These are phyloP conservation scores for Oligia fasciuncula DNA, from an alignment of 2,888 invertebrate genomes.

Conservation along the genomic window DNA sequence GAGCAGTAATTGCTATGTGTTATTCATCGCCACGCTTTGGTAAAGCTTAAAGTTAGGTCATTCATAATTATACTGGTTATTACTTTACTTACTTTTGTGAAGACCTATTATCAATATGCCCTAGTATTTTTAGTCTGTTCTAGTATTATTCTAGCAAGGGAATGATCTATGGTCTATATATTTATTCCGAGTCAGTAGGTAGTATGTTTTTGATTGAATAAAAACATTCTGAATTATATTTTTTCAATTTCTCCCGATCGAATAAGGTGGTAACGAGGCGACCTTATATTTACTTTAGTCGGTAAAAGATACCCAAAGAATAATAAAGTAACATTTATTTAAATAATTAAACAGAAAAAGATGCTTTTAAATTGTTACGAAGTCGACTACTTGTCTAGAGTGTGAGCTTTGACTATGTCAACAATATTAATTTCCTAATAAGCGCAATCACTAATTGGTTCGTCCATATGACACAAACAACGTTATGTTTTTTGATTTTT, in stretches of 20 bases:
- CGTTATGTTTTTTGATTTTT: not conserved
- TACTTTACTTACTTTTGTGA: not conserved
- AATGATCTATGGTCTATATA: not conserved
- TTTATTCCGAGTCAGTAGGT: not conserved
- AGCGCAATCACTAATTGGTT: not conserved
- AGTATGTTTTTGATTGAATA: not conserved
- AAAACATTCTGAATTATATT: not conserved
- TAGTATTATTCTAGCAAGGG: not conserved
- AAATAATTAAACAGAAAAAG: not conserved
- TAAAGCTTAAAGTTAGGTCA: slow-evolving; percentile 14
- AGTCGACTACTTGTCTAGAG: not conserved
- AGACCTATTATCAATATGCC: not conserved
- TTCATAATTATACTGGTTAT: slow-evolving; percentile 7
- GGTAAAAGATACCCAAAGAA: not conserved
- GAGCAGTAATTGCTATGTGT: slow-evolving; percentile 44
- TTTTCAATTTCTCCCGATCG: not conserved
- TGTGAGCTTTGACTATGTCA: not conserved
- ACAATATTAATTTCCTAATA: not conserved
- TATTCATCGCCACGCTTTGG: slow-evolving; percentile 20
- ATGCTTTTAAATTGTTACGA: not conserved
- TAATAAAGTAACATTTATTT: not conserved
- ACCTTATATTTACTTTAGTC: no score
- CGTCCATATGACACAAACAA: not conserved
- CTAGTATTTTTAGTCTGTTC: not conserved
- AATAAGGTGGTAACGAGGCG: not conserved